Evolutionary conservation across 1,140 invertebrate species (phyloP).

Genomic region (Pogonognathellus flavescens): DNA sequence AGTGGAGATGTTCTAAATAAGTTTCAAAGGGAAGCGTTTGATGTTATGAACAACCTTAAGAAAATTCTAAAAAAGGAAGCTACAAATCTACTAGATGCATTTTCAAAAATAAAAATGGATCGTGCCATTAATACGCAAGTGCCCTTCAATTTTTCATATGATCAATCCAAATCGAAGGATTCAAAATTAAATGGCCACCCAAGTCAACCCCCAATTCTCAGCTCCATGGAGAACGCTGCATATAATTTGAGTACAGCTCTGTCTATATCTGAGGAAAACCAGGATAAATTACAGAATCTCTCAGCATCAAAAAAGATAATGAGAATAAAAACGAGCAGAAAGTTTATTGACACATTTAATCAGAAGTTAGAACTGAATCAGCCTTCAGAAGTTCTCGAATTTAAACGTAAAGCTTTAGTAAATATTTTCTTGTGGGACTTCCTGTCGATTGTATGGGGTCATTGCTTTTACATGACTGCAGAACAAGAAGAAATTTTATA

Average conservation of each 20-base stretch:
- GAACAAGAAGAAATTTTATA: not conserved
- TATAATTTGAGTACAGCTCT: not conserved
- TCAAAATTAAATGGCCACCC: not conserved
- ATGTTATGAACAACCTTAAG: not conserved
- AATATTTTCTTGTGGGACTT: not conserved
- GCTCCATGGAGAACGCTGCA: not conserved
- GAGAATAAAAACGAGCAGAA: slow-evolving; percentile 1
- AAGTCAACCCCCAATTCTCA: not conserved
- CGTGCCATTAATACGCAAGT: too few species aligned
- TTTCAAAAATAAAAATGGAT: not conserved
- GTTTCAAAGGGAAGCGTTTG: not conserved
- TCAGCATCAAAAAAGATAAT: not conserved
- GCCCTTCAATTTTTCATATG: too few species aligned
- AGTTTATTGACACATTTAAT: not conserved
- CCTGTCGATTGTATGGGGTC: not conserved
- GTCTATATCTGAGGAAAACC: not conserved
- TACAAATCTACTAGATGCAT: not conserved
- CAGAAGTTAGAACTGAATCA: not conserved
- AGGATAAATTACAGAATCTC: too few species aligned
- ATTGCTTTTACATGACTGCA: not conserved
- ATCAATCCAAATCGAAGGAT: not conserved
- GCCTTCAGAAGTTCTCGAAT: not conserved
- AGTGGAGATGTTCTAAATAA: not conserved
- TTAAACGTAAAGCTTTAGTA: not conserved
- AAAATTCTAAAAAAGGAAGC: not conserved